Conservation (phyloP, 2,113 vertebrate species). For the Pygoscelis adeliae region DNA sequence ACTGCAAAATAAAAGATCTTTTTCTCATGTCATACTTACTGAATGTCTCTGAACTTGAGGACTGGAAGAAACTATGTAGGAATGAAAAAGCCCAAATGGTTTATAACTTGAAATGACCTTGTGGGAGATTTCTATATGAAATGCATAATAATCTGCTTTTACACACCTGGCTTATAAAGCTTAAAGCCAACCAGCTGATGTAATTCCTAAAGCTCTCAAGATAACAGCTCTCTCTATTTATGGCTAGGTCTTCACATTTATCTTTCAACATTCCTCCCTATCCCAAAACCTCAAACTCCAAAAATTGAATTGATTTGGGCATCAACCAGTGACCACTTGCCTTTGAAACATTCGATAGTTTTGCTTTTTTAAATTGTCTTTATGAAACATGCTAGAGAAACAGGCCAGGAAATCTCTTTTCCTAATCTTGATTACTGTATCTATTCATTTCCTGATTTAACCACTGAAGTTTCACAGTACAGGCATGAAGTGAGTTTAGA, state of each 20-base stretch:
- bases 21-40: not conserved
- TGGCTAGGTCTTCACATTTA: not conserved
- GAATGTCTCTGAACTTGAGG: not conserved
- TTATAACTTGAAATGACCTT: constrained; percentile 35
- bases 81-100: not conserved
- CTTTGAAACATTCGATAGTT: not conserved
- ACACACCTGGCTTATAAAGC: constrained; percentile 20
- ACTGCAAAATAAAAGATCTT: not conserved
- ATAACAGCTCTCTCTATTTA: not conserved
- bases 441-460: not conserved
- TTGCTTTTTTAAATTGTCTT: not conserved
- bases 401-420: not conserved
- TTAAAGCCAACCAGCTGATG: too few species aligned
- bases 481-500: not conserved
- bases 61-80: not conserved
- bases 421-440: not conserved
- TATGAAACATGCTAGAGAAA: not conserved
- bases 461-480: not conserved
- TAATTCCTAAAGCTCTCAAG: constrained; percentile 1
- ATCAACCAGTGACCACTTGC: not conserved
- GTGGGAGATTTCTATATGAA: constrained; percentile 22
- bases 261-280: not conserved
- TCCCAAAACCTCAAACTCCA: not conserved
- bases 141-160: constrained; percentile 54
- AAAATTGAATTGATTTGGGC: not conserved